A percentile compares a stretch with the other conserved stretches of the same genome.
These are phyloP conservation scores for Drosophila subsilvestris DNA, from an alignment of 2,888 invertebrate species.

Conservation along the genomic window DNA sequence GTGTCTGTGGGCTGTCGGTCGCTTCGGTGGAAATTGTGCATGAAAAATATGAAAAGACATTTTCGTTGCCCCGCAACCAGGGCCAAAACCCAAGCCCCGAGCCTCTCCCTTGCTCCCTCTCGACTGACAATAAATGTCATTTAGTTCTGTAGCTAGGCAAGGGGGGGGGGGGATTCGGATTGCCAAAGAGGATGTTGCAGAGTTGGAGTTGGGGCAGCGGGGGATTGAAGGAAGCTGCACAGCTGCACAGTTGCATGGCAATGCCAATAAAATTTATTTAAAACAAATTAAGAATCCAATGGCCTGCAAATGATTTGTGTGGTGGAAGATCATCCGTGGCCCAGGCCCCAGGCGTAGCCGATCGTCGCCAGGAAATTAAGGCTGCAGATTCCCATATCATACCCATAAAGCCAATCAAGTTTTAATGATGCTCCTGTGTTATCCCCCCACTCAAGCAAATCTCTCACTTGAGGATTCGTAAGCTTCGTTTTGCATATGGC, in stretches of 20 bases:
- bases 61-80: conserved; percentile 32
- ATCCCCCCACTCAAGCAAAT: too few relatives aligned
- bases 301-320: conserved; percentile 52
- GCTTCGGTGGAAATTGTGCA: conserved; percentile 43
- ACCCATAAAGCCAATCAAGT: neutral
- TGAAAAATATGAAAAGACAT: conserved; percentile 57
- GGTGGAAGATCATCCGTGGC: conserved; percentile 14
- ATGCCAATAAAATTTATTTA: conserved; percentile 74
- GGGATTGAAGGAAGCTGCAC: conserved; percentile 8
- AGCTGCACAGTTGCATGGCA: conserved; percentile 45
- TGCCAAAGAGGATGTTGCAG: conserved; percentile 10
- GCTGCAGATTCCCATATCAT: neutral
- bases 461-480: too few relatives aligned
- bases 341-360: neutral
- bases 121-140: conserved; percentile 51
- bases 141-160: conserved; percentile 24
- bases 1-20: neutral
- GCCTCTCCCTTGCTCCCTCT: conserved; percentile 5
- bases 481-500: too few relatives aligned
- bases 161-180: neutral
- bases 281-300: conserved; percentile 50
- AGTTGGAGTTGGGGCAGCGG: neutral
- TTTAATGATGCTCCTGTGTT: neutral
- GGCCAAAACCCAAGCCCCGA: too few relatives aligned
- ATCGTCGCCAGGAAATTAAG: neutral